Conservation (phyloP, 37 sponge, comb jelly and placozoan genomes). For the Cliona cf. orientalis region DNA sequence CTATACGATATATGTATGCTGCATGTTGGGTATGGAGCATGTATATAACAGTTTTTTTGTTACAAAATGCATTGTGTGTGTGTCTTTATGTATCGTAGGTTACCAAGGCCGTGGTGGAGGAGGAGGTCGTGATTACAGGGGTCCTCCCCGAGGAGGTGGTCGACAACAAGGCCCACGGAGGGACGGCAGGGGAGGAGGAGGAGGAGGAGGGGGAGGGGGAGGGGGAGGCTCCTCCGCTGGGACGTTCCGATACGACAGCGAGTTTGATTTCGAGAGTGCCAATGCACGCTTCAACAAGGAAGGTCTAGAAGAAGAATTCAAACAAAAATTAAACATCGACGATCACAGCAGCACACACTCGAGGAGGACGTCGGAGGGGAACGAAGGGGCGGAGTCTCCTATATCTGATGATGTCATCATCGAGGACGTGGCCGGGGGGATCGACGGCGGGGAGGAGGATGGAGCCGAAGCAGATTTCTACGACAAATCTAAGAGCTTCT, state of each 20-base stretch:
- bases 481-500: constrained; percentile 92
- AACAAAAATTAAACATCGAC: constrained; percentile 64
- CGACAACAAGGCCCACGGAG: not conserved
- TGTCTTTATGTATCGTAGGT: not conserved
- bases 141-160: not conserved
- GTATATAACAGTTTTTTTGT: too few relatives aligned
- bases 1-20: too few relatives aligned
- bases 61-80: not conserved
- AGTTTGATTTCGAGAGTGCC: constrained; percentile 97
- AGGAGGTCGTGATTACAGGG: not conserved
- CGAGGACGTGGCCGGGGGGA: constrained; percentile 32
- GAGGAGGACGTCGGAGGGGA: constrained; percentile 1
- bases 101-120: not conserved
- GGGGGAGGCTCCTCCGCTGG: not conserved
- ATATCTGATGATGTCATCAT: constrained; percentile 24
- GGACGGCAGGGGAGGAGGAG: not conserved
- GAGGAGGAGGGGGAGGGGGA: constrained; percentile 8
- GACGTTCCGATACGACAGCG: constrained; percentile 74
- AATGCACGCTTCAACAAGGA: constrained; percentile 94
- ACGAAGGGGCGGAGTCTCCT: not conserved
- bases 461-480: constrained; percentile 59
- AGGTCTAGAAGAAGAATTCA: constrained; percentile 86
- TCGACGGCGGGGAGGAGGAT: constrained; percentile 30
- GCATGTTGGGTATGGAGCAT: too few relatives aligned
- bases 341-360: constrained; percentile 5